Evolutionary conservation across 2,113 vertebrate genomes (phyloP), one percentile per base, ranked within the genome.

Genomic region (Sceloporus tristichus): DNA sequence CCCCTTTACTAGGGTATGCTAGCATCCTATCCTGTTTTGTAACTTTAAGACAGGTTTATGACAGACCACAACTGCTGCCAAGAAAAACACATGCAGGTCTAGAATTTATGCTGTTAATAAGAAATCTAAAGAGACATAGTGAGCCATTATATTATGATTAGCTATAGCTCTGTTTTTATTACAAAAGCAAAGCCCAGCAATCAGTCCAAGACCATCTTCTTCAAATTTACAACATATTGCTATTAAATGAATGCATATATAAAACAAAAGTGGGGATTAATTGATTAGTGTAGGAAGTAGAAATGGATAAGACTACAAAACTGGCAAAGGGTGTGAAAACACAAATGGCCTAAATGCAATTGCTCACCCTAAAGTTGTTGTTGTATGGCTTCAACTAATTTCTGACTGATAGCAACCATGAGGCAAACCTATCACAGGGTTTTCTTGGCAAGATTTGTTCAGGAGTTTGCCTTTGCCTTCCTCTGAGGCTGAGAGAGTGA

Each of bases 211-310:
- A 66, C 25, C 4, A 76, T 59, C 19, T 86, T 92, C 66, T 85
- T 90, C 18, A 34, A 89, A 89, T 79, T 93, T 25, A 1, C 76
- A 74, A 86, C 90, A 88, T 89, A 90, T 65, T 92, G 85, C 79
- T 93, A 86, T 54, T 70, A 91, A 88, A 91, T 86, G 82, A 59
- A 90, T 1, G 65, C 70, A 70, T 1, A 29, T 11, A 79, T 65
- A 56, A 71, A 90, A 93, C 65, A 27, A 75, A n/a, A 9, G 48
- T 62, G 14, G 14, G 40, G n/a, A 85, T 82, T 84, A 80, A 82
- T 34, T 34, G 59, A 65, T 11, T 1, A 59, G 25, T 62, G 29
- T 34, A 75, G 59, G 71, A 82, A 42, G 14, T 34, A 82, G 54
- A 56, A 13, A 62, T 59, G 38, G 21, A 29, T n/a, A 29, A 66